Base-by-base conservation (phyloP, 2,113 vertebrate species). In the Brachypodius melanocephalos region DNA sequence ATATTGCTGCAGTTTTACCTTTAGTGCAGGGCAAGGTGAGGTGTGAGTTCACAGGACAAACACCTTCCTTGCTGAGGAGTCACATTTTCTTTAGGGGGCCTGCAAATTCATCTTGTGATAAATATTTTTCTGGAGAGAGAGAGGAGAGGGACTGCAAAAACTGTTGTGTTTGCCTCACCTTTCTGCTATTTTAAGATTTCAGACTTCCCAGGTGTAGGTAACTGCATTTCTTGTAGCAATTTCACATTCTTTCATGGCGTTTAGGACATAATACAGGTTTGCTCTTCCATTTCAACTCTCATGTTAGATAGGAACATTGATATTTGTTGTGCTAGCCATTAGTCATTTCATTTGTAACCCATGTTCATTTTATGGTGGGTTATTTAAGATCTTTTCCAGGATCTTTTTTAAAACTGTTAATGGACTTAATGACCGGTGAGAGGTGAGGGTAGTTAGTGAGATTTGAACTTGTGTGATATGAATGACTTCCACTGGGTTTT, bases 21-120 rank as follows among this genome's bases (percentile, higher is more conserved):
- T 58, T 67, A 51, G 6, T 40, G 40, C 57, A 13, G 34, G 59
- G 36, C n/a, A 51, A 12, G 0, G 0, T 0, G 2, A 86, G n/a
- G 9, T 62, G n/a, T 74, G 52, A 87, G 61, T 43, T 75, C 85
- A 42, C 6, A 54, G 36, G 43, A 34, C 17, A 52, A 40, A 6
- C 2, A 5, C 5, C 10, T 6, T 26, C 5, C 46, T 58, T 89
- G 28, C 16, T 34, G 40, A 85, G 17, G 57, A 58, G 4, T 38
- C 1, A 4, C 21, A 8, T 77, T 89, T 87, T 54, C 32, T 58
- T 86, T 66, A 69, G 24, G 9, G 19, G 5, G 13, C 11, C 34
- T 81, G 24, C 42, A 81, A 77, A 66, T 81, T 66, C 32, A 26
- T 55, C 31, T 75, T 14, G 5, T 36, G 15, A 25, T 63, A 75